Conservation (phyloP, 2,113 vertebrate species). For the Phaethornis superciliosus region DNA sequence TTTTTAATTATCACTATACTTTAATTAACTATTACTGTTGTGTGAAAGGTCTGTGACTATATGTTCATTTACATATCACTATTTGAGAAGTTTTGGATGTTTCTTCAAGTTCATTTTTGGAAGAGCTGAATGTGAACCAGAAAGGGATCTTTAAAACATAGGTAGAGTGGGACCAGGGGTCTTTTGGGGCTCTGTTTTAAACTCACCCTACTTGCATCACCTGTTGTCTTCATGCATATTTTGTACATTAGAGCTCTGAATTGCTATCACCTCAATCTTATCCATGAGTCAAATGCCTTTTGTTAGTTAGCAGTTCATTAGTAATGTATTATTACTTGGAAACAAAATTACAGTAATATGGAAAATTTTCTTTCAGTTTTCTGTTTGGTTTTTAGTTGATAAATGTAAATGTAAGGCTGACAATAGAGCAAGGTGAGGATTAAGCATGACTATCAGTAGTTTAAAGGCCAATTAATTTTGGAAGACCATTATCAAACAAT, state of each 20-base stretch:
- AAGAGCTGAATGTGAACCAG: neutral
- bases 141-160: neutral
- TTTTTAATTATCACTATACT: conserved; percentile 4
- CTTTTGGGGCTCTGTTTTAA: neutral
- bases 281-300: neutral
- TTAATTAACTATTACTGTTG: conserved; percentile 15
- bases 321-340: neutral
- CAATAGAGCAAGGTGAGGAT: neutral
- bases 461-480: neutral
- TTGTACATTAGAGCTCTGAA: neutral
- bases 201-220: neutral
- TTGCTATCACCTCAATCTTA: neutral
- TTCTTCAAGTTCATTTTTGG: neutral
- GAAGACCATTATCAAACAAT: neutral
- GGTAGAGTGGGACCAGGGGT: neutral
- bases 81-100: conserved; percentile 3
- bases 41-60: neutral
- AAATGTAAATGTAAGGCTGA: neutral
- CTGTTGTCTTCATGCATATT: neutral
- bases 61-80: neutral
- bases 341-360: neutral
- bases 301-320: neutral
- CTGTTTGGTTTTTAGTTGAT: neutral
- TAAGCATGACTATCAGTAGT: neutral
- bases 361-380: neutral